A percentile compares a stretch with the other conserved stretches of the same genome.
These are phyloP conservation scores for Cydia strobilella DNA, from an alignment of 1,140 invertebrate genomes.

Conservation along the genomic window DNA sequence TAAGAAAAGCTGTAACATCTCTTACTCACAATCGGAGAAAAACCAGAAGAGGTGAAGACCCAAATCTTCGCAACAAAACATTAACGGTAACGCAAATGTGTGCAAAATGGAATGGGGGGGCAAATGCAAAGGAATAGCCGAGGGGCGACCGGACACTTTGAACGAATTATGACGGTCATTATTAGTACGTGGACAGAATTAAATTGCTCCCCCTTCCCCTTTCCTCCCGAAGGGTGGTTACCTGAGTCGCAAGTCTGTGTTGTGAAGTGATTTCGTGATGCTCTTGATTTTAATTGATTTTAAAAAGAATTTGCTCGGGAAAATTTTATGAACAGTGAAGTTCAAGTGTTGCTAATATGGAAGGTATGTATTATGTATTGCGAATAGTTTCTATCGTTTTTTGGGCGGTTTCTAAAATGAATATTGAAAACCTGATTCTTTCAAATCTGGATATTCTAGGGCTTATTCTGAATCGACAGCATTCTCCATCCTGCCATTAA, in stretches of 20 bases:
- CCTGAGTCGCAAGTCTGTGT: slow-evolving; percentile 18
- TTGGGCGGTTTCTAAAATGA: no score
- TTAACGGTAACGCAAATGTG: slow-evolving; percentile 51
- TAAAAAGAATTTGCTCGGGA: background rate
- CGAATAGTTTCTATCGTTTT: no score
- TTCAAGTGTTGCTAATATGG: no score
- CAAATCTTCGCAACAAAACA: slow-evolving; percentile 15
- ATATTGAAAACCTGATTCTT: no score
- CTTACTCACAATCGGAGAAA: background rate
- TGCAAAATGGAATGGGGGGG: slow-evolving; percentile 71
- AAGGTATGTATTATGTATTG: no score
- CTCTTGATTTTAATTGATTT: background rate
- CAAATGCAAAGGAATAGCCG: slow-evolving; percentile 75
- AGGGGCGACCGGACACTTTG: slow-evolving; percentile 80
- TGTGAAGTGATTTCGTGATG: slow-evolving; percentile 2
- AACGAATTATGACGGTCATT: slow-evolving; percentile 82
- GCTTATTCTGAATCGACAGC: no score
- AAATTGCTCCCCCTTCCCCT: slow-evolving; percentile 67
- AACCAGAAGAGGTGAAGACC: background rate
- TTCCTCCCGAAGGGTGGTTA: background rate
- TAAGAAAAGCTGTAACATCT: no score
- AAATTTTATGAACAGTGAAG: no score
- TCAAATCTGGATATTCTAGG: no score
- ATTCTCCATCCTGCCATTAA: no score
- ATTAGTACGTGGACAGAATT: slow-evolving; percentile 82